Evolutionary conservation across 1,140 invertebrate species (phyloP).

Genomic region (Cotesia vestalis): DNA sequence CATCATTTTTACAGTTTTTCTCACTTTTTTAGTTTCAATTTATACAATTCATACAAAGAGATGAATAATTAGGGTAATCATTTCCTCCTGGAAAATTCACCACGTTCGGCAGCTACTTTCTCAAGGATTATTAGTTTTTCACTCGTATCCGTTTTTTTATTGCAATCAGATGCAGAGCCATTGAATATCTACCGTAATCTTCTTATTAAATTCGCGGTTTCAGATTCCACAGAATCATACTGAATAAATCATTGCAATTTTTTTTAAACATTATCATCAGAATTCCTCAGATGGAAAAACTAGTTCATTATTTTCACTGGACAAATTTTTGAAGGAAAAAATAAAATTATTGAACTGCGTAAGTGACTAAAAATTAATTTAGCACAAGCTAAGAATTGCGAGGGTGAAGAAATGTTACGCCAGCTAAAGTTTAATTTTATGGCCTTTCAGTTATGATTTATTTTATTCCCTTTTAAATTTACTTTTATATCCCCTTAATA

Average conservation of each 20-base stretch:
- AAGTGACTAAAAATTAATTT: too few relatives aligned
- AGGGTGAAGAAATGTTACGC: too few relatives aligned
- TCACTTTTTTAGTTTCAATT: constrained; percentile 1
- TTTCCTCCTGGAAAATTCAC: background rate
- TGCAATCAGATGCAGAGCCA: background rate
- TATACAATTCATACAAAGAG: background rate
- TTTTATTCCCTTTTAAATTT: too few relatives aligned
- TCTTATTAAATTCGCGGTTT: constrained; percentile 2
- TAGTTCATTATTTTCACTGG: too few relatives aligned
- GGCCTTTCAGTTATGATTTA: too few relatives aligned
- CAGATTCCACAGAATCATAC: background rate
- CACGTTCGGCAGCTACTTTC: background rate
- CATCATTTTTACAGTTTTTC: background rate
- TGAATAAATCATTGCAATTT: background rate
- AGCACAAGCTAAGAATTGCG: too few relatives aligned
- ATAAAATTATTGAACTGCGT: background rate
- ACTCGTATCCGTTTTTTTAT: background rate
- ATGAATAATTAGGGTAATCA: background rate
- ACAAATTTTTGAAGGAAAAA: too few relatives aligned
- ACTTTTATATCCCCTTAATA: too few relatives aligned
- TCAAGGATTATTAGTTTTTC: background rate
- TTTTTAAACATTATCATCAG: background rate
- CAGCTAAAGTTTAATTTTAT: too few relatives aligned
- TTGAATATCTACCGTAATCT: constrained; percentile 8
- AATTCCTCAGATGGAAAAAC: too few relatives aligned